Conservation (phyloP, 2,888 invertebrate genomes). For the Polyploca ridens region DNA sequence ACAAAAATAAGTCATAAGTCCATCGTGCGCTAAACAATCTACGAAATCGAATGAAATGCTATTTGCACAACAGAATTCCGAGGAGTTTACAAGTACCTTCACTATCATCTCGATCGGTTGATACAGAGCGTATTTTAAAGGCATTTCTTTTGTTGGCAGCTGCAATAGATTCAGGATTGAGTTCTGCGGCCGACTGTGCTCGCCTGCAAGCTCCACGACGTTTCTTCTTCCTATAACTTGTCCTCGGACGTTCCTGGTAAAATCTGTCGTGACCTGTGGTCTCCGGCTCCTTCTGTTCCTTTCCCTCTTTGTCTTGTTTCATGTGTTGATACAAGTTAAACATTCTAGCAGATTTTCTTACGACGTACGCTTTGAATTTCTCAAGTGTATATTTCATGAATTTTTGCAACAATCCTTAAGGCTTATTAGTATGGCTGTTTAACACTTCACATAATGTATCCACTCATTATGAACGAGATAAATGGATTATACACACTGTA, state of each 20-base stretch:
- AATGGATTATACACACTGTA: not conserved
- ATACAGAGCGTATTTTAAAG: conserved; percentile 86
- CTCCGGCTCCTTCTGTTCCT: conserved; percentile 81
- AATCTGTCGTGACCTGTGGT: conserved; percentile 93
- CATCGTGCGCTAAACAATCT: too few species aligned
- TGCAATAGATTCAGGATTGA: conserved; percentile 86
- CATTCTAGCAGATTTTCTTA: conserved; percentile 79
- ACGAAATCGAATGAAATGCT: not conserved
- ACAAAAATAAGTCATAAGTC: not conserved
- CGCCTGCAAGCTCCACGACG: conserved; percentile 85
- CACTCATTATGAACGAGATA: not conserved
- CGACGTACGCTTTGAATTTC: conserved; percentile 47
- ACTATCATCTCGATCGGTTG: conserved; percentile 86
- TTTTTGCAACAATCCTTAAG: conserved; percentile 13
- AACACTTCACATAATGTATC: conserved; percentile 12
- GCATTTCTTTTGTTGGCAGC: conserved; percentile 87
- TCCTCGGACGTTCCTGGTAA: conserved; percentile 87
- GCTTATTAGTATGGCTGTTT: too few species aligned
- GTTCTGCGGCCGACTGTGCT: conserved; percentile 88
- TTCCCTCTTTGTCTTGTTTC: conserved; percentile 84
- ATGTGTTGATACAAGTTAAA: conserved; percentile 91
- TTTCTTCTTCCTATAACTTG: conserved; percentile 81
- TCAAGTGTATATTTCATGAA: conserved; percentile 56
- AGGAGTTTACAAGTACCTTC: conserved; percentile 60
- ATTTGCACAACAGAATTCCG: not conserved